Evolutionary conservation across 2,797 vertebrate species (phyloP).

Genomic region (Hippopotamyrus pictus): DNA sequence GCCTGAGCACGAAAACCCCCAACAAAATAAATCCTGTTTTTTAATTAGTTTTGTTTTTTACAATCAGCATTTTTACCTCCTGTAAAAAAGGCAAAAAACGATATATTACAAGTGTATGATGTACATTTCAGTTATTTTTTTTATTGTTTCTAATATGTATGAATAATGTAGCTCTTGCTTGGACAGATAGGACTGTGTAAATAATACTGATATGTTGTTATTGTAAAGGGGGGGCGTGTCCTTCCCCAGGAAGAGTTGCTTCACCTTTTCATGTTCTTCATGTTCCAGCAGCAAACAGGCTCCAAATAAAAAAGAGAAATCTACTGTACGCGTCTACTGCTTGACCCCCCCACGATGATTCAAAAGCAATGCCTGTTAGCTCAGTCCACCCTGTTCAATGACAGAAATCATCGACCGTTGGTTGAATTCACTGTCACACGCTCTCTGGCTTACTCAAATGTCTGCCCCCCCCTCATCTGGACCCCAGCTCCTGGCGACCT

Average conservation of each 20-base stretch:
- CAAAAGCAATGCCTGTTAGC: not conserved
- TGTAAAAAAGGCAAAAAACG: slow-evolving; percentile 74
- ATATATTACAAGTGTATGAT: slow-evolving; percentile 95
- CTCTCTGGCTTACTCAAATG: not conserved
- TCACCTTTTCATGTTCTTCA: slow-evolving; percentile 50
- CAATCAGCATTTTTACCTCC: slow-evolving; percentile 94
- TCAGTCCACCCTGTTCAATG: not conserved
- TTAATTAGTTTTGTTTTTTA: slow-evolving; percentile 70
- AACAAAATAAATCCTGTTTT: slow-evolving; percentile 65
- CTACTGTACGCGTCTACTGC: slow-evolving; percentile 30
- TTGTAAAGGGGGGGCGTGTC: slow-evolving; percentile 44
- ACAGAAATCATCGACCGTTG: not conserved
- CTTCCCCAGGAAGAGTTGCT: slow-evolving; percentile 50
- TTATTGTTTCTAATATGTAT: slow-evolving; percentile 93
- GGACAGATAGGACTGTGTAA: slow-evolving; percentile 81
- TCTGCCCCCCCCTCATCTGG: not conserved
- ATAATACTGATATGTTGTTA: slow-evolving; percentile 70
- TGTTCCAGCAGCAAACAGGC: slow-evolving; percentile 30
- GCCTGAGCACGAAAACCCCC: slow-evolving; percentile 68
- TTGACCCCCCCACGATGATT: not conserved
- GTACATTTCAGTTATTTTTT: slow-evolving; percentile 96
- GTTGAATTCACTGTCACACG: not conserved
- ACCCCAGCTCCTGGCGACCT: not conserved
- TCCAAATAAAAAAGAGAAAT: slow-evolving; percentile 59
- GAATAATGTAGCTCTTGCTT: slow-evolving; percentile 87